Evolutionary conservation across 1,140 invertebrate species (phyloP).

Genomic region (Drosophila funebris): DNA sequence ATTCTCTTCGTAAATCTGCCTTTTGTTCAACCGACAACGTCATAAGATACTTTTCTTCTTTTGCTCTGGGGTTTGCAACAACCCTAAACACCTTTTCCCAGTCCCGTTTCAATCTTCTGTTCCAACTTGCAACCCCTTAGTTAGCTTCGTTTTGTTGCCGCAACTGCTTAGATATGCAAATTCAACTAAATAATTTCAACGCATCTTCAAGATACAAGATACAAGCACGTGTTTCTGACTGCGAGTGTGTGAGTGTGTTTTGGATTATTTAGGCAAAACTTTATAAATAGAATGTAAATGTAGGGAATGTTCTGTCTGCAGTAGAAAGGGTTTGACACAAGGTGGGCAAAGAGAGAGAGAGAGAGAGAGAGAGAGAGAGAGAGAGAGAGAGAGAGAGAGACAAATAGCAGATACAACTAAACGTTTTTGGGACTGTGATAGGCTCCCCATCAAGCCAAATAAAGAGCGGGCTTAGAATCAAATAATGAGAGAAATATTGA

Average conservation of each 20-base stretch:
- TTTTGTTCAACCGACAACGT: slow-evolving; percentile 62
- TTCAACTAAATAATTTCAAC: slow-evolving; percentile 77
- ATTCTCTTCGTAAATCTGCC: slow-evolving; percentile 42
- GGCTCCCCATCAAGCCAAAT: too few relatives aligned
- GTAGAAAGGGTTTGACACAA: not conserved
- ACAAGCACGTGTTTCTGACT: slow-evolving; percentile 24
- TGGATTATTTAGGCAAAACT: slow-evolving; percentile 1
- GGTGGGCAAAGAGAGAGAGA: not conserved
- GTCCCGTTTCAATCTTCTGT: not conserved
- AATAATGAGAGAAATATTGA: too few relatives aligned
- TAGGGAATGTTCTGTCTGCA: not conserved
- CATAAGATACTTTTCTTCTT: slow-evolving; percentile 73
- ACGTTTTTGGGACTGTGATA: not conserved
- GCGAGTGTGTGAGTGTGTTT: not conserved
- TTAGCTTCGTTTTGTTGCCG: slow-evolving; percentile 50
- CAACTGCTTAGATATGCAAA: slow-evolving; percentile 82
- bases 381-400: not conserved
- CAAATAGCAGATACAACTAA: not conserved
- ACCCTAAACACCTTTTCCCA: slow-evolving; percentile 21
- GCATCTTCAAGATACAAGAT: slow-evolving; percentile 61
- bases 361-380: slow-evolving; percentile 1
- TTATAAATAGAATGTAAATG: not conserved
- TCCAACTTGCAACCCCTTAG: slow-evolving; percentile 39
- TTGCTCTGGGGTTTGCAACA: slow-evolving; percentile 9
- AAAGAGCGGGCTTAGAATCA: too few relatives aligned